These are phyloP conservation scores for Epinephelus fuscoguttatus DNA, from an alignment of 2,113 vertebrate species.

Conservation along the genomic window DNA sequence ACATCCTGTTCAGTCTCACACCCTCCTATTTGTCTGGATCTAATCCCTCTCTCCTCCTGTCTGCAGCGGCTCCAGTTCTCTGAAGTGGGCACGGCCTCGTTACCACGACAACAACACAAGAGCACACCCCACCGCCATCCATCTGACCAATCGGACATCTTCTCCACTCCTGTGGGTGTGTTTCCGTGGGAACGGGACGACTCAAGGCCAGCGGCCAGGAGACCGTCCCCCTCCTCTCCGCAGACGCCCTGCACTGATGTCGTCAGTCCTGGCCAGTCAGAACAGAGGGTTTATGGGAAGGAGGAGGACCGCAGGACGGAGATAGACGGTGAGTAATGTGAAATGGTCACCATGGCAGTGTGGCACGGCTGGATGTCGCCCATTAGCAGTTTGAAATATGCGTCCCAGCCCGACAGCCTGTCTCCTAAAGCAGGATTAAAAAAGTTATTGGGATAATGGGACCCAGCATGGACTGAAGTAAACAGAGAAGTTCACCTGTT, in stretches of 20 bases:
- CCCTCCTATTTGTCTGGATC: background rate
- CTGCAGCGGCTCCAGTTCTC: constrained; percentile 81
- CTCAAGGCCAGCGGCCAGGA: constrained; percentile 61
- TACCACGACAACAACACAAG: constrained; percentile 73
- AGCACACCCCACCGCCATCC: constrained; percentile 68
- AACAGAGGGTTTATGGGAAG: constrained; percentile 52
- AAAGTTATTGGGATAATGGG: constrained; percentile 13
- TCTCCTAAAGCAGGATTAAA: constrained; percentile 38
- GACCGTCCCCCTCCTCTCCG: constrained; percentile 59
- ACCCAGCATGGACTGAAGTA: background rate
- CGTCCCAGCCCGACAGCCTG: background rate
- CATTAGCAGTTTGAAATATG: constrained; percentile 18
- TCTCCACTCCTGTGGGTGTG: constrained; percentile 71
- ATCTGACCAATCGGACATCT: constrained; percentile 64
- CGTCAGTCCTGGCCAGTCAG: constrained; percentile 25
- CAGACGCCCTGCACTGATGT: constrained; percentile 55
- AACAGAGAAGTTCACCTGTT: background rate
- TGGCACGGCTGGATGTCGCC: background rate
- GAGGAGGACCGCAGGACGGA: constrained; percentile 68
- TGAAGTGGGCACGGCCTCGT: constrained; percentile 66
- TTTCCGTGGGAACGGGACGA: constrained; percentile 87
- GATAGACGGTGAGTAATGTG: constrained; percentile 77
- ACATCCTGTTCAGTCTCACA: background rate
- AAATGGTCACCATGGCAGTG: constrained; percentile 11
- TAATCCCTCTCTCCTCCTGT: constrained; percentile 17